Percentiles rank a stretch among this genome's conserved stretches.
phyloP scores from a whole-genome alignment of 2,113 vertebrate species.

The Chiloscyllium plagiosum region DNA sequence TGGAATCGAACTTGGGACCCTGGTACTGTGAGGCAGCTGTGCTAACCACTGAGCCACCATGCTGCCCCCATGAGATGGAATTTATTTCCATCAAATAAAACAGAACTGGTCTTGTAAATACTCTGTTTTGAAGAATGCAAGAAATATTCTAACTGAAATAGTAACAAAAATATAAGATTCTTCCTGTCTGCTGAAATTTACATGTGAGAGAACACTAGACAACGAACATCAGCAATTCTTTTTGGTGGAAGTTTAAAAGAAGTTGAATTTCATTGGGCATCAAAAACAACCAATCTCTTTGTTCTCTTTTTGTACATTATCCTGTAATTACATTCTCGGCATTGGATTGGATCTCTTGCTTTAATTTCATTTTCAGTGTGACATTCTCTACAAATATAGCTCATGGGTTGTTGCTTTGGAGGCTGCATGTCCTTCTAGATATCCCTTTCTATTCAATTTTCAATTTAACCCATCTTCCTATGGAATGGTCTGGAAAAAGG shows the following conservation, averaged over 20 bases:
- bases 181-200: neutral
- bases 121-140: neutral
- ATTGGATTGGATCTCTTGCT: slow-evolving; percentile 93
- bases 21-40: too few species aligned
- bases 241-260: neutral
- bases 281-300: slow-evolving; percentile 82
- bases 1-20: too few species aligned
- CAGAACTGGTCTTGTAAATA: neutral
- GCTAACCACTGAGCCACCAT: too few species aligned
- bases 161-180: neutral
- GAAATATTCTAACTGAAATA: neutral
- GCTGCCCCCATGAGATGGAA: too few species aligned
- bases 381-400: slow-evolving; percentile 97
- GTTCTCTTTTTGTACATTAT: slow-evolving; percentile 99
- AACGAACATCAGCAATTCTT: neutral
- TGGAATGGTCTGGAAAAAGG: too few species aligned
- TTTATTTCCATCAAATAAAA: slow-evolving; percentile 11
- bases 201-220: neutral
- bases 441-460: slow-evolving; percentile 63
- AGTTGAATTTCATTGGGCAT: slow-evolving; percentile 56
- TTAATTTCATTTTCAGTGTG: slow-evolving; percentile 98
- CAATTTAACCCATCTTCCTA: neutral
- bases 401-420: slow-evolving; percentile 94
- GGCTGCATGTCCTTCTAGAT: slow-evolving; percentile 81
- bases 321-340: slow-evolving; percentile 95